phyloP scores from a whole-genome alignment of 2,888 invertebrate species.

The Thymelicus sylvestris region DNA sequence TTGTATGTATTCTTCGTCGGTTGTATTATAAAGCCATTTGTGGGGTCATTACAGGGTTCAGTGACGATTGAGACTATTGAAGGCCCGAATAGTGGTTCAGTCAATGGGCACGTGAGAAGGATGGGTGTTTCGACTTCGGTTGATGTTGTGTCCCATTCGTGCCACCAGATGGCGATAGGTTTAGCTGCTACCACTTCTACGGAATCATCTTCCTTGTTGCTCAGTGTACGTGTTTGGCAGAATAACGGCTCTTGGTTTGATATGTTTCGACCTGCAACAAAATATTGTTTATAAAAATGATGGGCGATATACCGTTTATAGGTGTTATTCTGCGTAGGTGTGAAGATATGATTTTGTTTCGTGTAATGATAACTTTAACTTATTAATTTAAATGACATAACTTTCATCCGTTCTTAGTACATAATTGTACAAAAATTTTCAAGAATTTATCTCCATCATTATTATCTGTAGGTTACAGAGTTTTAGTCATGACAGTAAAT shows the following conservation, averaged over 20 bases:
- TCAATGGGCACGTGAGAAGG: slow-evolving; percentile 86
- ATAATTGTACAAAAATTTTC: not conserved
- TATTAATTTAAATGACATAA: too few relatives aligned
- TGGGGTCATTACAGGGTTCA: slow-evolving; percentile 77
- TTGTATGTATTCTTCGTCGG: slow-evolving; percentile 49
- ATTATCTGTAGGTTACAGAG: not conserved
- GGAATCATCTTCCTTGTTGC: slow-evolving; percentile 60
- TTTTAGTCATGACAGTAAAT: slow-evolving; percentile 26
- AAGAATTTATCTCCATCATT: not conserved
- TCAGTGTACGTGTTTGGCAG: slow-evolving; percentile 80
- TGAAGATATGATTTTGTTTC: too few relatives aligned
- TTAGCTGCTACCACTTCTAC: slow-evolving; percentile 85
- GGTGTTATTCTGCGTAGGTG: too few relatives aligned
- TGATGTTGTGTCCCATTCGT: slow-evolving; percentile 83
- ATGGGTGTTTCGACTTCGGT: slow-evolving; percentile 81
- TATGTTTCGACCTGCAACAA: slow-evolving; percentile 70
- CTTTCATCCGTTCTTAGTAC: too few relatives aligned
- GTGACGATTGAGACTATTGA: slow-evolving; percentile 78
- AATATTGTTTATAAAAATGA: slow-evolving; percentile 31
- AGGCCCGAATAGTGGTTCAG: slow-evolving; percentile 67
- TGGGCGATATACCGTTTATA: too few relatives aligned
- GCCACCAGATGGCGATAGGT: slow-evolving; percentile 86
- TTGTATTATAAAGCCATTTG: slow-evolving; percentile 68
- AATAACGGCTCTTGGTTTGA: slow-evolving; percentile 71
- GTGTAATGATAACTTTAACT: too few relatives aligned